Conservation (phyloP, 1,140 invertebrate genomes). For the Carcinoscorpius rotundicauda region DNA sequence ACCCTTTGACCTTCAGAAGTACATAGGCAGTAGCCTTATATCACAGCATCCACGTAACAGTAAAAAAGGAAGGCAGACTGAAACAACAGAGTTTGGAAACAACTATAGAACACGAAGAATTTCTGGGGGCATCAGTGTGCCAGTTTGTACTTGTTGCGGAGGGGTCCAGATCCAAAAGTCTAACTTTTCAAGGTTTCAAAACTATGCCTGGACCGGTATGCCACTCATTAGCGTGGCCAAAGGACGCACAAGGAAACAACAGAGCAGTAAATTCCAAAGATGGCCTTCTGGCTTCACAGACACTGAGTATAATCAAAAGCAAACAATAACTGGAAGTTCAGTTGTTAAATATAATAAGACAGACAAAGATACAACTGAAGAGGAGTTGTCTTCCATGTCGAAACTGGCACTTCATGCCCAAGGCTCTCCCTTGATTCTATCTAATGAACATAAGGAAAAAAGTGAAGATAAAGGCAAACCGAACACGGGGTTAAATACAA, state of each 20-base stretch:
- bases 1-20: constrained; percentile 46
- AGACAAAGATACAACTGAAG: too few species aligned
- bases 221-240: constrained; percentile 50
- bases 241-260: constrained; percentile 4
- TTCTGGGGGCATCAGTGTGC: neutral
- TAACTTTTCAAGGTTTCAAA: constrained; percentile 5
- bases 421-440: constrained; percentile 16
- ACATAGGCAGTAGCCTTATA: constrained; percentile 50
- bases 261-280: too few species aligned
- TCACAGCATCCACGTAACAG: constrained; percentile 32
- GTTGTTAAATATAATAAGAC: too few species aligned
- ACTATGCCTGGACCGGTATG: constrained; percentile 45
- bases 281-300: too few species aligned
- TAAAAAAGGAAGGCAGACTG: constrained; percentile 13
- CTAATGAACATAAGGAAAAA: constrained; percentile 2
- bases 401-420: constrained; percentile 17
- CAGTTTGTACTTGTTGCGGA: constrained; percentile 1
- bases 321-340: too few species aligned
- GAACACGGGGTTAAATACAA: constrained; percentile 1
- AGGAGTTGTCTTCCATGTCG: constrained; percentile 13
- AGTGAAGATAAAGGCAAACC: too few species aligned
- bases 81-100: neutral
- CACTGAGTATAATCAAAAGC: too few species aligned
- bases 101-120: neutral
- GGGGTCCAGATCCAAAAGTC: constrained; percentile 2